phyloP scores from a whole-genome alignment of 2,888 invertebrate species.

The Teleiodes luculella region DNA sequence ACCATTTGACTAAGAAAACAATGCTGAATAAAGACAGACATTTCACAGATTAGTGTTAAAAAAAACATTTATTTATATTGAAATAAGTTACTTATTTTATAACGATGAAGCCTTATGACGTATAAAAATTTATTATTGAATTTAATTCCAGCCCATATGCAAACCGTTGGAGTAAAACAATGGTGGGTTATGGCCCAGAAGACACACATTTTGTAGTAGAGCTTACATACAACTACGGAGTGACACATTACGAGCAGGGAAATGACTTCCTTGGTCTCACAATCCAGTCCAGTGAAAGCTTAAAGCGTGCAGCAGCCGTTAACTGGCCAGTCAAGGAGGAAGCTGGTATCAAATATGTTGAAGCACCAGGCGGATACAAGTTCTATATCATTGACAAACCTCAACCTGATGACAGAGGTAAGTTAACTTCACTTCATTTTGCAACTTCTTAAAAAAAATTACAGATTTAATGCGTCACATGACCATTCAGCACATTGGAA shows the following conservation, averaged over 20 bases:
- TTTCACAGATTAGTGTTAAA: no score
- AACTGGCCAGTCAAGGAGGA: slow-evolving; percentile 86
- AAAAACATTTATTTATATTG: no score
- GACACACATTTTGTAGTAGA: slow-evolving; percentile 97
- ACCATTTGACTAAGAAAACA: no score
- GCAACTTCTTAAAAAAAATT: no score
- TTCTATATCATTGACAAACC: slow-evolving; percentile 88
- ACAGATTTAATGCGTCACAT: no score
- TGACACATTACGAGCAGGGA: slow-evolving; percentile 90
- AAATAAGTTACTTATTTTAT: no score
- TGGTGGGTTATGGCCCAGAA: slow-evolving; percentile 98
- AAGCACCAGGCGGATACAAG: slow-evolving; percentile 95
- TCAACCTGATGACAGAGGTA: slow-evolving; percentile 82
- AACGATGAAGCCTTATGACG: no score
- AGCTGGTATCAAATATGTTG: slow-evolving; percentile 80
- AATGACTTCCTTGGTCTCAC: slow-evolving; percentile 95
- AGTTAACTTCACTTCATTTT: slow-evolving; percentile 11
- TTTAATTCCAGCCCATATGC: slow-evolving; percentile 90
- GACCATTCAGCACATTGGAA: no score
- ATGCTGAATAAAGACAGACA: no score
- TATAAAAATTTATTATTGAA: not conserved
- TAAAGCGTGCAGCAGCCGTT: slow-evolving; percentile 83
- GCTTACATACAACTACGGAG: slow-evolving; percentile 97
- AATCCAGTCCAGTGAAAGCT: slow-evolving; percentile 86
- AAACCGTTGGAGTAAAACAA: slow-evolving; percentile 99